Evolutionary conservation across 2,113 vertebrate species (phyloP).

Genomic region (Bujurquina vittata): DNA sequence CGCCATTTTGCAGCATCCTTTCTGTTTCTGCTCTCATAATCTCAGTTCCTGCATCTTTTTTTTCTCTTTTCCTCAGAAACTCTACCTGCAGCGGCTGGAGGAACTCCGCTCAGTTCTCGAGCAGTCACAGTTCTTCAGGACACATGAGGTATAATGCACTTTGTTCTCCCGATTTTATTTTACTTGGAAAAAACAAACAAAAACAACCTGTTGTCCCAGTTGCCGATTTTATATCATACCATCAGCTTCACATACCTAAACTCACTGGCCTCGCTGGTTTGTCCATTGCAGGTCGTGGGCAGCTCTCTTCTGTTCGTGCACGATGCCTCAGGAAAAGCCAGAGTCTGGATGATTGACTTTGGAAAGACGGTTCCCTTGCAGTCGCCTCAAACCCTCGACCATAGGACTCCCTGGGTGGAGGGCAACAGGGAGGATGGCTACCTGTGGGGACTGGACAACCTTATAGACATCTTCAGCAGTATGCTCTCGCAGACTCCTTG

Average conservation of each 20-base stretch:
- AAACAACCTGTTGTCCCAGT: conserved; percentile 7
- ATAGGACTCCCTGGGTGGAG: conserved; percentile 88
- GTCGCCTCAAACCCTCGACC: conserved; percentile 80
- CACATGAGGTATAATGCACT: conserved; percentile 83
- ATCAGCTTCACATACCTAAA: background rate
- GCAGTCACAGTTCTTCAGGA: conserved; percentile 85
- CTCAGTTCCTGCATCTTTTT: background rate
- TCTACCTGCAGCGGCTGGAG: conserved; percentile 82
- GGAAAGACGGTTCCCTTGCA: conserved; percentile 88
- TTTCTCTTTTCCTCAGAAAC: conserved; percentile 70
- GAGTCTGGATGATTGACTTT: conserved; percentile 95
- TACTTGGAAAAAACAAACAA: background rate
- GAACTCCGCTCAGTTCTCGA: conserved; percentile 84
- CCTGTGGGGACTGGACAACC: conserved; percentile 91
- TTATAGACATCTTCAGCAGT: conserved; percentile 81
- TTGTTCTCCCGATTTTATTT: background rate
- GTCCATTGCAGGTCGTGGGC: conserved; percentile 84
- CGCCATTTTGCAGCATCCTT: background rate
- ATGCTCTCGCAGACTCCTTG: conserved; percentile 70
- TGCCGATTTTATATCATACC: background rate
- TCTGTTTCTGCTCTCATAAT: background rate
- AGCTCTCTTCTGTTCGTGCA: conserved; percentile 93
- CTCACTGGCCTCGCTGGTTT: conserved; percentile 15
- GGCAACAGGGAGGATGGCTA: conserved; percentile 92
- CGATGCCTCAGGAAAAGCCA: conserved; percentile 83